Percentiles rank a stretch among this genome's conserved stretches.
phyloP scores from a whole-genome alignment of 2,113 vertebrate genomes.

The Felis catus region DNA sequence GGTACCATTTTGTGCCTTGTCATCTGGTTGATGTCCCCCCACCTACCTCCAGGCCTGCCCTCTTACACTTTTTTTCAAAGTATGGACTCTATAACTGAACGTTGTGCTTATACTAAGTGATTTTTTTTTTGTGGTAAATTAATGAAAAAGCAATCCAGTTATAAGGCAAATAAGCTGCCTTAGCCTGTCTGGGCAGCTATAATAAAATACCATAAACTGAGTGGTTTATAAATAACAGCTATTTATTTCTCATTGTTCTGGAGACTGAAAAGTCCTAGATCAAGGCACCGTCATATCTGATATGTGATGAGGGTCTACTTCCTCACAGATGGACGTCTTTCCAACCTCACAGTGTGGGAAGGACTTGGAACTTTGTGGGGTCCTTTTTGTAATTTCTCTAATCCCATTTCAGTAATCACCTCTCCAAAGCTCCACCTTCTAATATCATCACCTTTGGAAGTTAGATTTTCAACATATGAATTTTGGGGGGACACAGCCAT shows the following conservation, averaged over 20 bases:
- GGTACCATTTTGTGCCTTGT: neutral
- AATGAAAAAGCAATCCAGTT: constrained; percentile 69
- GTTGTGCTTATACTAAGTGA: constrained; percentile 42
- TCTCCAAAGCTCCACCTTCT: neutral
- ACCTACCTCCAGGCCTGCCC: neutral
- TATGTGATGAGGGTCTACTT: neutral
- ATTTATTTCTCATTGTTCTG: neutral
- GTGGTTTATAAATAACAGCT: neutral
- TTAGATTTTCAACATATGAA: neutral
- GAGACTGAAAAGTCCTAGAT: neutral
- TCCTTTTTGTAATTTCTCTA: neutral
- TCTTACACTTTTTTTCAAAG: neutral
- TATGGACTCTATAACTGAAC: neutral
- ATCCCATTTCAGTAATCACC: neutral
- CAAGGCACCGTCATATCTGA: neutral
- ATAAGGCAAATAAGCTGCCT: constrained; percentile 37
- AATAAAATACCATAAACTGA: neutral
- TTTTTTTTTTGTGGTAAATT: constrained; percentile 10
- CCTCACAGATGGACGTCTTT: neutral
- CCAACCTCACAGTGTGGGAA: neutral
- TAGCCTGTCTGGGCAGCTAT: neutral
- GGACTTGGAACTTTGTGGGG: neutral
- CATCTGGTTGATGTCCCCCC: neutral
- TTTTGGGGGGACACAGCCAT: neutral
- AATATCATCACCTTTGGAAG: neutral